Evolutionary conservation across 2,113 vertebrate species (phyloP).

Genomic region (Oryzias melastigma): DNA sequence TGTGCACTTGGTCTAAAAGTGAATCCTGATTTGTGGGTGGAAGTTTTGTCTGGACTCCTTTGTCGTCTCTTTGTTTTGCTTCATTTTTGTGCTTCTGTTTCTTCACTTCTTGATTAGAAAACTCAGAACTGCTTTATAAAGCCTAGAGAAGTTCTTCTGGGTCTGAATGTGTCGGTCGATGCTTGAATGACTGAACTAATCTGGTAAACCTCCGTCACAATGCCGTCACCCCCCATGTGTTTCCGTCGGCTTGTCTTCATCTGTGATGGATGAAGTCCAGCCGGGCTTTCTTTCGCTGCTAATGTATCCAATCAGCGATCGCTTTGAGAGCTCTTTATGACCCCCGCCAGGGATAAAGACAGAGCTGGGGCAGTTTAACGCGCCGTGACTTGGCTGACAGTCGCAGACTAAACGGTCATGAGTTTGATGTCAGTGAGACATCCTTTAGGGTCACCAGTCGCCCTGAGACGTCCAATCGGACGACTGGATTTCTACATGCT

Average conservation of each 20-base stretch:
- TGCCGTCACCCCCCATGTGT: neutral
- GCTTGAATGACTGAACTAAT: no score
- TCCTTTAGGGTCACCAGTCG: constrained; percentile 27
- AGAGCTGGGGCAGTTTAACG: neutral
- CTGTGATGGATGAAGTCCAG: neutral
- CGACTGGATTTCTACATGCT: neutral
- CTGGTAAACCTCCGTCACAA: no score
- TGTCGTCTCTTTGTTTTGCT: no score
- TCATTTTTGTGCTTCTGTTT: no score
- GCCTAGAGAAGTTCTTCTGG: no score
- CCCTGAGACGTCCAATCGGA: neutral
- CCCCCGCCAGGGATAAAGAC: neutral
- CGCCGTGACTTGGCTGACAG: constrained; percentile 18
- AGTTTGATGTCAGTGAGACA: neutral
- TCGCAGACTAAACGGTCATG: neutral
- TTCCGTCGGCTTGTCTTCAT: constrained; percentile 12
- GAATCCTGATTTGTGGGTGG: no score
- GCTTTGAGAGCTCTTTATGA: neutral
- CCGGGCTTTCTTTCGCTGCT: neutral
- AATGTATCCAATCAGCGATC: constrained; percentile 14
- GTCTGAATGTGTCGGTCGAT: no score
- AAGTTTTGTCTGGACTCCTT: no score
- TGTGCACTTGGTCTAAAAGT: no score
- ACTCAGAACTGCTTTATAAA: no score
- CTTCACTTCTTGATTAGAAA: no score